Base-by-base conservation (phyloP, 2,888 invertebrate genomes). In the Hypercompe scribonia region DNA sequence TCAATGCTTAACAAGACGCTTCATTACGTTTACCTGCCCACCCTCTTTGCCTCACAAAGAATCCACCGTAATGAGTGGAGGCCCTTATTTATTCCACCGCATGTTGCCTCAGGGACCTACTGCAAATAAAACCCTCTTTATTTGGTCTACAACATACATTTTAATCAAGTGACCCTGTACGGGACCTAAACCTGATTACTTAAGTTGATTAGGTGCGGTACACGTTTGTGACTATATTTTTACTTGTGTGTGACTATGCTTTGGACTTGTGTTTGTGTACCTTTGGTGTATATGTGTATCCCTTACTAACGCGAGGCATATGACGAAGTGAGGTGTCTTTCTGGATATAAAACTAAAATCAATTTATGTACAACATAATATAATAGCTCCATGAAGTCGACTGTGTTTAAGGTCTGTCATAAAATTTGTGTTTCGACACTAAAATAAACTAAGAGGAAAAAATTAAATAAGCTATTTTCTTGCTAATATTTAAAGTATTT, bases 81-180 rank as follows among this genome's bases (percentile, higher is more conserved):
- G 81, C 83, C 80, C 84, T 87, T 89, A 89, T 90, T 88, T 89
- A 86, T 88, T 78, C 83, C 79, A 79, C 81, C 84, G 79, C 78
- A 88, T 67, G 70, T 74, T 87, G 84, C 91, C 89, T 89, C 84
- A 83, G 91, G 91, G 90, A 86, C 80, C 78, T 72, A 77, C 70
- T 80, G 82, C 89, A 92, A 92, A 93, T 89, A 92, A 85, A 88
- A 83, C 89, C 88, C 88, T 88, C 87, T 89, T 88, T 91, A 92
- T 91, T 91, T 90, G 88, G 80, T 85, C 88, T 87, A 85, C 78
- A 87, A 86, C 88, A 88, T 85, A 88, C 89, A 86, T 90, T 90
- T 91, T 92, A 93, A 93, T 93, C 89, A 92, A 91, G 89, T 90
- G 86, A 72, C 80, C 81, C 80, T 73, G 81, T 76, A 68, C 71